phyloP scores from a whole-genome alignment of 2,888 invertebrate genomes.

The Andricus curvator region DNA sequence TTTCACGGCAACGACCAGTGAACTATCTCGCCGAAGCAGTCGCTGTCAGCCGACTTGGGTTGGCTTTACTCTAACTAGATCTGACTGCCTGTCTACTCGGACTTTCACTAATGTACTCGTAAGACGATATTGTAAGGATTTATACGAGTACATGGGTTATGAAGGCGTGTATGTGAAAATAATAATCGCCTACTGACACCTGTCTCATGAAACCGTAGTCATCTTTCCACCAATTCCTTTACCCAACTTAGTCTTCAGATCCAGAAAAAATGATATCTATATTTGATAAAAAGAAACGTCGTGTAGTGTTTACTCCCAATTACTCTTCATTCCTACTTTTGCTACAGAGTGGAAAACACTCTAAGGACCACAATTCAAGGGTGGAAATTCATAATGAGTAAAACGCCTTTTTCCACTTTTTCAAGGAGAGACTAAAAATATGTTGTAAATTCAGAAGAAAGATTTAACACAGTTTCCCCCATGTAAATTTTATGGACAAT shows the following conservation, averaged over 20 bases:
- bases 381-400: no score
- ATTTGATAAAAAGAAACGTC: no score
- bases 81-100: slow-evolving; percentile 60
- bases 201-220: not conserved
- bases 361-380: no score
- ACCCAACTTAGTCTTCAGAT: not conserved
- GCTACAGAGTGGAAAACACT: no score
- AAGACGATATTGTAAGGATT: slow-evolving; percentile 67
- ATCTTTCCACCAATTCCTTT: not conserved
- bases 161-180: slow-evolving; percentile 25
- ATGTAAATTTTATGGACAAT: no score
- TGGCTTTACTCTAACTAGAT: slow-evolving; percentile 71
- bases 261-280: no score
- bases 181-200: slow-evolving; percentile 9
- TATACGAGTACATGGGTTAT: slow-evolving; percentile 43
- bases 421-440: no score
- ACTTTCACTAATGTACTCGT: slow-evolving; percentile 50
- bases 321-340: no score
- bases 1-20: slow-evolving; percentile 60
- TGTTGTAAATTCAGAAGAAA: no score
- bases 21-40: slow-evolving; percentile 58
- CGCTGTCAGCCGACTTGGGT: slow-evolving; percentile 62
- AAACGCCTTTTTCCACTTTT: no score
- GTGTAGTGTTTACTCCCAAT: no score
- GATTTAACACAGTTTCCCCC: no score